Conservation (phyloP, 2,888 invertebrate species). For the Diploptera punctata region DNA sequence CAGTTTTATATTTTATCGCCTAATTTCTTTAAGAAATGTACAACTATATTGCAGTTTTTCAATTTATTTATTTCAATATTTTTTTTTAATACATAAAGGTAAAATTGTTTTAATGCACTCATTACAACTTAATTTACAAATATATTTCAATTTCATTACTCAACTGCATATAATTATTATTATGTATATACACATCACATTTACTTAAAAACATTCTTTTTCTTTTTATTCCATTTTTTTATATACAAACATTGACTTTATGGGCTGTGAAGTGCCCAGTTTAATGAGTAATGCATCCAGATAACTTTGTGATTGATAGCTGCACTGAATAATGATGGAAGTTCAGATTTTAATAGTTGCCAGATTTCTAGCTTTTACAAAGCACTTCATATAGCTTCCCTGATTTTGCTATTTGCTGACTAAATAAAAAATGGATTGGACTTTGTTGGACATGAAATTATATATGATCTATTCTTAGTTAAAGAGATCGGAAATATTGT, state of each 20-base stretch:
- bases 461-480: not conserved
- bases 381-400: not conserved
- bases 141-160: slow-evolving; percentile 43
- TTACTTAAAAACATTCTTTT: slow-evolving; percentile 40
- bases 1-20: too few relatives aligned
- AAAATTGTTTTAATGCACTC: slow-evolving; percentile 43
- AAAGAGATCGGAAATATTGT: slow-evolving; percentile 1
- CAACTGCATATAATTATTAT: slow-evolving; percentile 43
- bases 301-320: slow-evolving; percentile 25
- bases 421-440: slow-evolving; percentile 9
- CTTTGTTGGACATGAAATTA: not conserved
- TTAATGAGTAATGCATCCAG: slow-evolving; percentile 17
- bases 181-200: slow-evolving; percentile 41
- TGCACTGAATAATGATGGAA: not conserved
- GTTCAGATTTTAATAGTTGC: not conserved
- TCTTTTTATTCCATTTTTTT: slow-evolving; percentile 28
- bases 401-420: not conserved
- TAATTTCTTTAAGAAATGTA: too few relatives aligned
- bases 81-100: slow-evolving; percentile 43
- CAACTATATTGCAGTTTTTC: too few relatives aligned
- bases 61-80: slow-evolving; percentile 39
- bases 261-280: slow-evolving; percentile 5
- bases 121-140: slow-evolving; percentile 45
- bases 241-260: slow-evolving; percentile 40
- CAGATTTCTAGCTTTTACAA: not conserved